Evolutionary conservation across 2,888 invertebrate genomes (phyloP), one percentile per base, ranked within the genome.

Genomic region (Abrostola tripartita): DNA sequence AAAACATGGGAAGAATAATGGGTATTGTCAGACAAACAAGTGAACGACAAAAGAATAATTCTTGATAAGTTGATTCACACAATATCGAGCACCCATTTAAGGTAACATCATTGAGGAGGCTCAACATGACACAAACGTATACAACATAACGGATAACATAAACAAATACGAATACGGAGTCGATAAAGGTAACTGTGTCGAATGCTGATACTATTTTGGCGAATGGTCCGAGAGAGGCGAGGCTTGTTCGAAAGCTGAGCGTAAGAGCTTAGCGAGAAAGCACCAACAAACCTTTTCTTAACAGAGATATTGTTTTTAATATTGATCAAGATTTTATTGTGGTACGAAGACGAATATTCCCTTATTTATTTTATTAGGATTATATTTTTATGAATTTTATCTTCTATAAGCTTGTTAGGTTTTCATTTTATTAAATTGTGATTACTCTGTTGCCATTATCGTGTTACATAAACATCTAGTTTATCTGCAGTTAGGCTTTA

Each of bases 161-260:
- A 51, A 56, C 58, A 59, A 68, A 78, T 61, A 75, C 61, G 57
- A 42, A 58, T 74, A 54, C 66, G 52, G 41, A 60, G 41, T 53
- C 78, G 41, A 75, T 68, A 68, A 62, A 65, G 54, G 59, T 60
- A 74, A 66, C 79, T 61, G 63, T 75, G 71, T 62, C 64, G 58
- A 62, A 60, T 42, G 51, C 40, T 55, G 42, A 59, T 57, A 60
- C 68, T 71, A 55, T 68, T 76, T 78, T 76, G 72, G 68, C 68
- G 60, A 60, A 47, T 35, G 14, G 50, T 60, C 44, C 12, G 57
- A 55, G 40, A 12, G 12, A 75, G 60, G 71, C 37, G 38, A 58
- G 36, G 66, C 63, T 14, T 10, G 49, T 35, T 11, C 37, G 56
- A 62, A 60, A 61, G 54, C 61, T 63, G 42, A 52, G 51, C 57